These are phyloP conservation scores for Scaptomyza polygonia DNA, from an alignment of 2,888 invertebrate species.

Conservation along the genomic window DNA sequence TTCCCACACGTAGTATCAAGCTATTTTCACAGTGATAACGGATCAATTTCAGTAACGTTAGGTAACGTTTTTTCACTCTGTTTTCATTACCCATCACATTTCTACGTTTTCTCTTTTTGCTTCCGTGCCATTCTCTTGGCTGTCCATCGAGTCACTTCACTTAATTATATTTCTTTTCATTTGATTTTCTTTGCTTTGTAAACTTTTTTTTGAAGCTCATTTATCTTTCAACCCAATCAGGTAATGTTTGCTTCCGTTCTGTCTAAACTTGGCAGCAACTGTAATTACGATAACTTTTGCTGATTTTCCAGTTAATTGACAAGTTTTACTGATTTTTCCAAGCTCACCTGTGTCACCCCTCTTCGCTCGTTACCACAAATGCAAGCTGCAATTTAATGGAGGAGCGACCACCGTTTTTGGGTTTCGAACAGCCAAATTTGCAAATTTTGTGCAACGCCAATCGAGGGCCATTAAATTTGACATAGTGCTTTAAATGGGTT, in stretches of 20 bases:
- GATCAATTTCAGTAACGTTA: not conserved
- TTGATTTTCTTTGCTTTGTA: conserved; percentile 5
- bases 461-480: conserved; percentile 67
- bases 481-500: conserved; percentile 50
- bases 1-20: not conserved
- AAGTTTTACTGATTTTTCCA: conserved; percentile 24
- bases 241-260: conserved; percentile 43
- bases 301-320: conserved; percentile 46
- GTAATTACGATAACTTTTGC: conserved; percentile 33
- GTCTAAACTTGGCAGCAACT: conserved; percentile 38
- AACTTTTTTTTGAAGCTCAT: not conserved
- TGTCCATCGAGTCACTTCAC: conserved; percentile 10
- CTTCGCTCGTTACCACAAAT: conserved; percentile 11
- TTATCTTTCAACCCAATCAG: conserved; percentile 6
- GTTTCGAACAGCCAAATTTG: conserved; percentile 61
- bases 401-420: conserved; percentile 62
- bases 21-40: not conserved
- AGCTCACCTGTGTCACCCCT: conserved; percentile 6
- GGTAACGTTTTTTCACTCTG: not conserved
- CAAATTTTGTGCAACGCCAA: conserved; percentile 64
- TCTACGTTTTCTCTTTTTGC: not conserved
- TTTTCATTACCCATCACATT: not conserved
- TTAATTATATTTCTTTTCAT: conserved; percentile 22
- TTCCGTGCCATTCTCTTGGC: not conserved
- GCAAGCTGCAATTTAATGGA: conserved; percentile 60